Evolutionary conservation across 2,888 invertebrate genomes (phyloP), one percentile per base, ranked within the genome.

Genomic region (Lepidocyrtoides sp.): DNA sequence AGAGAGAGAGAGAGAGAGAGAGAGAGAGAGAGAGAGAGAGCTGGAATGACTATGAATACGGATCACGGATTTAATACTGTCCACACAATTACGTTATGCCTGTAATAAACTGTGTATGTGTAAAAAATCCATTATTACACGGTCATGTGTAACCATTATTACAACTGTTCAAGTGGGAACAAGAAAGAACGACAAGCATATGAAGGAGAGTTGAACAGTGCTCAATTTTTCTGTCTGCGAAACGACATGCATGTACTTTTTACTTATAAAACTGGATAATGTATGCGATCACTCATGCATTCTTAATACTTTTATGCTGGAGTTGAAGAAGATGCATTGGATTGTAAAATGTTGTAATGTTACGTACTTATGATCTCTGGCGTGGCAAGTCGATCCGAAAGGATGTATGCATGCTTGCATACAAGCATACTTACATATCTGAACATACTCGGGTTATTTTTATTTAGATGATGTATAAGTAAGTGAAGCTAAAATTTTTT

Each of bases 221-320:
- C 51, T 77, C 77, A 77, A 26, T 51, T 51, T 77, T 29, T 77
- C 17, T 63, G 4, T 23, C 75, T n/a, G 48, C 23, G 44, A 44
- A 72, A 89, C 41, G 89, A 72, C 81, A 79, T 86, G 91, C 72
- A 87, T 66, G 72, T 51, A 82, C n/a, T n/a, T n/a, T 36, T 2
- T 36, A 69, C 75, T 10, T 32, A 51, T 69, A 89, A 82, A 87
- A 86, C 72, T 83, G 84, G 87, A 84, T 91, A 91, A 88, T 91
- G 88, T 91, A 91, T 87, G 91, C 91, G 79, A 77, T 91, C 88
- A 88, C 77, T 91, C 91, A 88, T 91, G 91, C 91, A 88, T 91
- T 88, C 88, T 44, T 91, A 91, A 91, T 88, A 72, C 83, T 83
- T 88, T 91, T 88, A 82, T 75, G 51, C 77, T 88, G 29, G 60